These are phyloP conservation scores for Trachelipus rathkii DNA, from an alignment of 1,140 invertebrate genomes.

Conservation along the genomic window DNA sequence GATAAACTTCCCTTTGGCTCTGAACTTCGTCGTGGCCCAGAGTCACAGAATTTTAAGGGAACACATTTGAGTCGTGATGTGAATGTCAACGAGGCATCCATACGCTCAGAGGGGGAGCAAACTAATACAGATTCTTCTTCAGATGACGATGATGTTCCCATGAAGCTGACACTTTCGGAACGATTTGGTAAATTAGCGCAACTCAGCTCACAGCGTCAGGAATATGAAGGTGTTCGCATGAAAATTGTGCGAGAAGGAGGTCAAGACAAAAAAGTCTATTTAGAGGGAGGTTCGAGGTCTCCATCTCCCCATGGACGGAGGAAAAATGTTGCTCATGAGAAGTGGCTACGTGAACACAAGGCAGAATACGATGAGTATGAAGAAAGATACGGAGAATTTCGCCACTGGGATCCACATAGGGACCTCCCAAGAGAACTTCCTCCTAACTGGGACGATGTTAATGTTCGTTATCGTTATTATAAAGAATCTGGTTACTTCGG, in stretches of 20 bases:
- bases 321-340: constrained; percentile 20
- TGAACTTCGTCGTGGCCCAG: neutral
- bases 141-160: constrained; percentile 36
- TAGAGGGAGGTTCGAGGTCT: constrained; percentile 34
- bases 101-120: constrained; percentile 23
- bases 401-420: constrained; percentile 42
- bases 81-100: constrained; percentile 13
- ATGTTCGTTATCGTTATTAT: constrained; percentile 46
- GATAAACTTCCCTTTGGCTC: neutral
- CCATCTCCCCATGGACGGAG: constrained; percentile 11
- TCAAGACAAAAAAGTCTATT: constrained; percentile 43
- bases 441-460: constrained; percentile 47
- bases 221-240: constrained; percentile 46
- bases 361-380: constrained; percentile 39
- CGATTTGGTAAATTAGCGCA: constrained; percentile 86
- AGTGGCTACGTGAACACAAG: constrained; percentile 26
- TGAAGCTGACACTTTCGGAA: constrained; percentile 66
- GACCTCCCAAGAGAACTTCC: constrained; percentile 46
- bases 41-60: neutral
- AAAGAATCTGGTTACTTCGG: constrained; percentile 74
- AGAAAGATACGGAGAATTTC: constrained; percentile 38
- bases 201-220: constrained; percentile 66
- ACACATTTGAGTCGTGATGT: neutral
- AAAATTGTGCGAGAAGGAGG: constrained; percentile 45
- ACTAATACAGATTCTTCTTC: constrained; percentile 36